Conservation (phyloP, 2,797 vertebrate genomes). For the Myotis daubentonii region DNA sequence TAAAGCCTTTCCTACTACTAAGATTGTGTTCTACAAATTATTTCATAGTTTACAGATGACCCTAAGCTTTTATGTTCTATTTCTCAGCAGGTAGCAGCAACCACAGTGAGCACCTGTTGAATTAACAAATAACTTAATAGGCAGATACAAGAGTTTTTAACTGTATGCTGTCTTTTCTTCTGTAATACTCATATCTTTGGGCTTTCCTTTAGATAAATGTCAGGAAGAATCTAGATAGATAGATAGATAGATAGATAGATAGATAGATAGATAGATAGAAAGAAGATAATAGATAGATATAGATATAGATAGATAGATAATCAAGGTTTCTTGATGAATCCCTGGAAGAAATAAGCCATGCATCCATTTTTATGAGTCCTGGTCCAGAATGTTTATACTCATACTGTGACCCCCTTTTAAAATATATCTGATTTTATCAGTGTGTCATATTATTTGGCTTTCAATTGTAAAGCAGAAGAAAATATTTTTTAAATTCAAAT, state of each 20-base stretch:
- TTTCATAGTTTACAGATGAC: not conserved
- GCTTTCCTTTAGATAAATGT: not conserved
- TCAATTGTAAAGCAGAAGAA: not conserved
- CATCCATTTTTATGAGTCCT: not conserved
- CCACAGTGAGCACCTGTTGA: not conserved
- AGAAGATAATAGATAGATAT: too few species aligned
- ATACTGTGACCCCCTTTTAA: not conserved
- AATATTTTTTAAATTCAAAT: not conserved
- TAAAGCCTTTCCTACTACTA: not conserved
- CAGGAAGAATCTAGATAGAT: not conserved
- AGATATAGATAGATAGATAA: not conserved
- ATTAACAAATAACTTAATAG: not conserved
- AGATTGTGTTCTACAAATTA: not conserved
- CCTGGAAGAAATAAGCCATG: not conserved
- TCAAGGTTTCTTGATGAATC: not conserved
- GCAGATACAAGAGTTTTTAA: not conserved
- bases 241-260: not conserved
- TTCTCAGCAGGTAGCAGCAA: not conserved
- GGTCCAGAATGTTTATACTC: not conserved
- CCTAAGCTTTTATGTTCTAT: not conserved
- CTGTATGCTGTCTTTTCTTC: not conserved
- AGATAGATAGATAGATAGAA: not conserved
- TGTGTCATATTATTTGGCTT: conserved; percentile 10
- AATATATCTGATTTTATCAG: not conserved
- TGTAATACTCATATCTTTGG: not conserved